These are phyloP conservation scores for Python bivittatus DNA, from an alignment of 2,113 vertebrate species.

Conservation along the genomic window DNA sequence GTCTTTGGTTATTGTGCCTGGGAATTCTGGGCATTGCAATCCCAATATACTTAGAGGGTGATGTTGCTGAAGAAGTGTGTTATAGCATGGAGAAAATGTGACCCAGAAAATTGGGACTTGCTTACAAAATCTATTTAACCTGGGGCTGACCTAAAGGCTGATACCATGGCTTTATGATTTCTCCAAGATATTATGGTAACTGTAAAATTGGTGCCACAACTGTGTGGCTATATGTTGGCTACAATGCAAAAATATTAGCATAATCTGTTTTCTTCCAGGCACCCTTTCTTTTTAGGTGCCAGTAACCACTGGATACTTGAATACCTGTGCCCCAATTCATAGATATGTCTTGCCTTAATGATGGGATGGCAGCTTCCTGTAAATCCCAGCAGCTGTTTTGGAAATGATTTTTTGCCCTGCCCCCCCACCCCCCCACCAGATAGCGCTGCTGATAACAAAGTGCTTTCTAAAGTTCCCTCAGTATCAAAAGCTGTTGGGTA, in stretches of 20 bases:
- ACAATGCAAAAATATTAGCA: background rate
- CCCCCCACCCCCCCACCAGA: too few species aligned
- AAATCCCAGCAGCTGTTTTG: background rate
- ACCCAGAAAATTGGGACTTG: background rate
- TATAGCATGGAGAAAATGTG: background rate
- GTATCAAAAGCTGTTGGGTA: background rate
- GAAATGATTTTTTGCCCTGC: background rate
- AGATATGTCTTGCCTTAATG: background rate
- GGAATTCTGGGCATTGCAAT: background rate
- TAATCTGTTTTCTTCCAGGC: background rate
- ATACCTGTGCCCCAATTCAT: background rate
- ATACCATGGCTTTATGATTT: background rate
- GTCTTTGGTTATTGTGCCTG: too few species aligned
- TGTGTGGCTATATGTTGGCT: background rate
- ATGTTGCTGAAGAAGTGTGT: background rate
- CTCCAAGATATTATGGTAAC: background rate
- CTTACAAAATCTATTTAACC: background rate
- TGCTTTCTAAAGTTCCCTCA: background rate
- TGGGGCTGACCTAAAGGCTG: background rate
- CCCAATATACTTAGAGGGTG: too few species aligned
- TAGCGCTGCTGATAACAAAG: rapidly evolving
- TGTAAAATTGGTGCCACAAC: background rate
- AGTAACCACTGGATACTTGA: background rate
- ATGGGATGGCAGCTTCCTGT: background rate
- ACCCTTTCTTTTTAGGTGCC: background rate